Conservation (phyloP, 2,888 invertebrate genomes). For the Ctenicera cuprea region DNA sequence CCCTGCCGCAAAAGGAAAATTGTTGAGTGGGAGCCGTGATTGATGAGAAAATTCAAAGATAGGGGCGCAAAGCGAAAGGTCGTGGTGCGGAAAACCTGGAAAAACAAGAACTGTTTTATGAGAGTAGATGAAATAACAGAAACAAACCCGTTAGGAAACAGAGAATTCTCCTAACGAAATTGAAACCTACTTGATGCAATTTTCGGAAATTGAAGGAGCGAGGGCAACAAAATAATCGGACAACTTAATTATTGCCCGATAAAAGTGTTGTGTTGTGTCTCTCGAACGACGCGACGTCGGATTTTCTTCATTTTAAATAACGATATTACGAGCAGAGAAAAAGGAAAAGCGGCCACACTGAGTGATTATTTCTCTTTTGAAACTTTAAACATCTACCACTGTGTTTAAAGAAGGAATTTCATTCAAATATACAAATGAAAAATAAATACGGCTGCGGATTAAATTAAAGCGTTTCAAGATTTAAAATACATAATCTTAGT, state of each 20-base stretch:
- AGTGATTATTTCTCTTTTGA: slow-evolving; percentile 6
- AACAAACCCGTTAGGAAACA: slow-evolving; percentile 23
- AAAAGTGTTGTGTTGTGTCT: slow-evolving; percentile 18
- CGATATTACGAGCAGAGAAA: slow-evolving; percentile 11
- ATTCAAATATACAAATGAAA: slow-evolving; percentile 8
- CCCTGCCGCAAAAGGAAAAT: background rate
- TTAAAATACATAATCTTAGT: slow-evolving; percentile 4
- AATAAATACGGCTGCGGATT: slow-evolving; percentile 8
- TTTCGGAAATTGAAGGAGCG: slow-evolving; percentile 34
- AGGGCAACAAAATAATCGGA: slow-evolving; percentile 28
- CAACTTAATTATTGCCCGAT: slow-evolving; percentile 28
- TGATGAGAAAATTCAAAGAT: background rate
- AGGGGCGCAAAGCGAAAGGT: background rate
- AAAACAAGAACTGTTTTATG: slow-evolving; percentile 17
- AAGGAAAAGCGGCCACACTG: background rate
- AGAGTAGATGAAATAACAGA: slow-evolving; percentile 21
- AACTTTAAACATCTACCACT: slow-evolving; percentile 3
- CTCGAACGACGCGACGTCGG: slow-evolving; percentile 7
- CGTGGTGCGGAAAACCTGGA: background rate
- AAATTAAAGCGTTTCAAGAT: slow-evolving; percentile 2
- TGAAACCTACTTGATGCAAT: slow-evolving; percentile 33
- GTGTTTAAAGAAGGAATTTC: slow-evolving; percentile 1
- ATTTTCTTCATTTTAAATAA: slow-evolving; percentile 29
- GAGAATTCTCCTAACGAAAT: slow-evolving; percentile 36
- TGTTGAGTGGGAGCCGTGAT: background rate